A percentile compares a stretch with the other conserved stretches of the same genome.
Evolutionary conservation across 2,113 vertebrate genomes (phyloP).

Genomic region (Falcunculus frontatus): DNA sequence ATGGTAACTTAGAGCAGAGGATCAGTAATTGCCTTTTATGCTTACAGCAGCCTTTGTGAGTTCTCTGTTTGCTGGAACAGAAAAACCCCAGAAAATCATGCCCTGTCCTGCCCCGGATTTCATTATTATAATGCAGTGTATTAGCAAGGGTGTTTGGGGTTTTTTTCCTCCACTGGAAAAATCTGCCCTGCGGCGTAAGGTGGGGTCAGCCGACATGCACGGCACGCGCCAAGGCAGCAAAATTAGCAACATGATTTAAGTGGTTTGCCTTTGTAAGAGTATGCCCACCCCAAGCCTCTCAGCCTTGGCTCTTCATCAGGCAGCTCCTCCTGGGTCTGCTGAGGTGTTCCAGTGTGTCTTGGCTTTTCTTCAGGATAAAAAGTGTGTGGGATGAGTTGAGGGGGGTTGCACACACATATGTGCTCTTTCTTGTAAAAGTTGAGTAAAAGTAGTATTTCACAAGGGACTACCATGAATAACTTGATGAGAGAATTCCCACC

Average conservation of each 20-base stretch:
- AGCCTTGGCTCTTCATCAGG: background rate
- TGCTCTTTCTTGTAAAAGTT: background rate
- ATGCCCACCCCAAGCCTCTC: background rate
- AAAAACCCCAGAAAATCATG: background rate
- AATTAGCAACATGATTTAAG: constrained; percentile 12
- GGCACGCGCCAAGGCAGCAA: background rate
- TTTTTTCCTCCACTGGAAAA: background rate
- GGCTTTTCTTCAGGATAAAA: background rate
- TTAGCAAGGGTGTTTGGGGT: background rate
- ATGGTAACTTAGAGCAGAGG: background rate
- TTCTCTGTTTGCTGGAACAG: background rate
- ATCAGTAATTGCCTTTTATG: background rate
- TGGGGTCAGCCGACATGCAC: background rate
- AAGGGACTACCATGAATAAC: no score
- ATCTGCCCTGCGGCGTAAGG: background rate
- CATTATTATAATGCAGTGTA: background rate
- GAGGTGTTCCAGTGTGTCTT: fast-evolving
- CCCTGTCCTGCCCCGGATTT: background rate
- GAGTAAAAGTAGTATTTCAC: background rate
- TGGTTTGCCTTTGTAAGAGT: background rate
- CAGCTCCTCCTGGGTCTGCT: background rate
- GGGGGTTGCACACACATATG: fast-evolving
- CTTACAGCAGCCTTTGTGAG: background rate
- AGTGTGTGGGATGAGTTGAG: fast-evolving
- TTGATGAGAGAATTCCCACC: background rate